Base-by-base conservation (phyloP, 2,888 invertebrate species). In the Diaphora mendica region DNA sequence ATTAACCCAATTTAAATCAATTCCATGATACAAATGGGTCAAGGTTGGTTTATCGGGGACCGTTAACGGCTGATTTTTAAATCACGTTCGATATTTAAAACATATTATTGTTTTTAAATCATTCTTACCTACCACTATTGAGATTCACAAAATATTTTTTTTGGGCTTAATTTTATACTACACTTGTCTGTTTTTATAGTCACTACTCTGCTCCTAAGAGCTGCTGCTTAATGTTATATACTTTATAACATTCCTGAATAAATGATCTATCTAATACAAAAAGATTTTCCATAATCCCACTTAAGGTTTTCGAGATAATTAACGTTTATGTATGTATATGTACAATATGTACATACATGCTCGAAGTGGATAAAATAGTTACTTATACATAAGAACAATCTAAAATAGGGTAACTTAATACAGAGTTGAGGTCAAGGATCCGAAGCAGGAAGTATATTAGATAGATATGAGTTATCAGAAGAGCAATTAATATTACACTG, bases 1-100 rank as follows among this genome's bases (percentile, higher is more conserved):
- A 65, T 59, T 72, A 68, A 72, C 67, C 67, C 33, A 72, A 67
- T 72, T 72, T 68, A 72, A 72, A 72, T 72, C 64, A 72, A 72
- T 72, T 30, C 68, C n/a, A 35, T 17, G 62, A 68, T 55, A 72
- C 33, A 71, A 71, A n/a, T 64, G 26, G 51, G 72, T 72, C 72
- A 72, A 68, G 72, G 72, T 55, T 72, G 33, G 42, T 48, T 68
- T 72, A 72, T 72, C 72, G 17, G 30, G 9, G 62, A 48, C 68
- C 67, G 72, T 64, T 72, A 72, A 72, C 72, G 72, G 68, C 44
- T 17, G 3, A n/a, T 68, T 64, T 62, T 70, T 65, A 26, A 55
- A 55, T 35, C 20, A 62, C 30, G 44, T 64, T 64, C 70, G 64
- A 70, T 64, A 23, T 70, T 70, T 64, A 13, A 64, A 70, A 64